Percentiles rank a stretch among this genome's conserved stretches.
Evolutionary conservation across 2,113 vertebrate species (phyloP).

Genomic region (Passer montanus): DNA sequence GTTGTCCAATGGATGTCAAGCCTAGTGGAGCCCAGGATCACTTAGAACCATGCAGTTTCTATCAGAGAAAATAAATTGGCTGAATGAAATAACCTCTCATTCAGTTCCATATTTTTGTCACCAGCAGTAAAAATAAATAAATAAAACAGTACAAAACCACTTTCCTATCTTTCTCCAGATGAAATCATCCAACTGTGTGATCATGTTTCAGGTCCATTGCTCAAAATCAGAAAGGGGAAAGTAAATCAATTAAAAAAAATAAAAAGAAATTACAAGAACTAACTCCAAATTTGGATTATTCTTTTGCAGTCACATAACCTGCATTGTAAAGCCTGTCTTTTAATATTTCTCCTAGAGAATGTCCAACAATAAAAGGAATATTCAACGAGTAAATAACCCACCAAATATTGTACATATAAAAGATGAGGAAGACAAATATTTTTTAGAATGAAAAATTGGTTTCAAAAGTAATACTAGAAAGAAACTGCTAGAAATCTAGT

Average conservation of each 20-base stretch:
- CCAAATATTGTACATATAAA: neutral
- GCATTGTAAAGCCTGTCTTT: neutral
- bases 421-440: neutral
- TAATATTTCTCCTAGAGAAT: neutral
- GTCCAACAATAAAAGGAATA: neutral
- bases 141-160: neutral
- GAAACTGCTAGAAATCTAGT: neutral
- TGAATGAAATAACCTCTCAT: conserved; percentile 50
- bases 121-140: neutral
- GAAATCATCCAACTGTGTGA: neutral
- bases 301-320: neutral
- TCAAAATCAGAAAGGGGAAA: neutral
- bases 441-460: neutral
- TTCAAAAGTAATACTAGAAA: neutral
- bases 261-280: neutral
- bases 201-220: neutral
- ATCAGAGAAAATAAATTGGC: conserved; percentile 36
- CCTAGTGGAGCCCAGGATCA: conserved; percentile 16
- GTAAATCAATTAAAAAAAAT: neutral
- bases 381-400: neutral
- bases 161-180: neutral
- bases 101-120: conserved; percentile 36
- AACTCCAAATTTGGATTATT: neutral
- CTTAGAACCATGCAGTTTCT: conserved; percentile 38
- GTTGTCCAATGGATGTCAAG: conserved; percentile 48